Percentiles rank a stretch among this genome's conserved stretches.
These are phyloP conservation scores for Heliocidaris tuberculata DNA, from an alignment of 35 echinoderm and acorn worm species.

Conservation along the genomic window DNA sequence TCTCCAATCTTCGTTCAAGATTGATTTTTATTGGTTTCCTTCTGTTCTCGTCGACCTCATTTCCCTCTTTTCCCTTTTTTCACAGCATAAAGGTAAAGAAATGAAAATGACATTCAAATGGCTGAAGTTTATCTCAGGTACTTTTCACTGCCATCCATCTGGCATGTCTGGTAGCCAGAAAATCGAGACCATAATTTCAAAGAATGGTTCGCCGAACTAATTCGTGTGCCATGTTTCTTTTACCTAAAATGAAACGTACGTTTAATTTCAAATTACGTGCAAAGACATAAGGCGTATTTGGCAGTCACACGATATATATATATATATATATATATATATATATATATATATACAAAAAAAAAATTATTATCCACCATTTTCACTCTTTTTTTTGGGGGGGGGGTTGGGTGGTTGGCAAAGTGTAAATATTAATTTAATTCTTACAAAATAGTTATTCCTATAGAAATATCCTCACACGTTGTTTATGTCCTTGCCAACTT, in stretches of 20 bases:
- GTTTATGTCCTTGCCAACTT: no score
- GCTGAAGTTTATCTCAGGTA: background rate
- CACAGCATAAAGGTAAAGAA: background rate
- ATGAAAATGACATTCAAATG: constrained; percentile 6
- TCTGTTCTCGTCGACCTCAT: background rate
- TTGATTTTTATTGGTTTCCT: background rate
- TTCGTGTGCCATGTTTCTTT: background rate
- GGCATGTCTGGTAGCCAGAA: background rate
- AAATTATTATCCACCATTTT: no score
- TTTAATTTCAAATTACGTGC: no score
- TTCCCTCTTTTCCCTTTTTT: background rate
- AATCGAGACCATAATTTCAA: background rate
- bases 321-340: no score
- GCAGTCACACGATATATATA: no score
- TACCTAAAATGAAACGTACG: background rate
- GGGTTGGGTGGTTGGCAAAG: no score
- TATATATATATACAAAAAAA: no score
- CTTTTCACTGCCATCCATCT: background rate
- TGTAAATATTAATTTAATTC: no score
- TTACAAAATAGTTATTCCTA: no score
- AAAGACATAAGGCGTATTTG: no score
- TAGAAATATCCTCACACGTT: no score
- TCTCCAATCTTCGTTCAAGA: background rate
- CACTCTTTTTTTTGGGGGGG: no score
- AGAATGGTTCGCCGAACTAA: background rate